phyloP scores from a whole-genome alignment of 2,113 vertebrate genomes.

The Mixornis gularis region DNA sequence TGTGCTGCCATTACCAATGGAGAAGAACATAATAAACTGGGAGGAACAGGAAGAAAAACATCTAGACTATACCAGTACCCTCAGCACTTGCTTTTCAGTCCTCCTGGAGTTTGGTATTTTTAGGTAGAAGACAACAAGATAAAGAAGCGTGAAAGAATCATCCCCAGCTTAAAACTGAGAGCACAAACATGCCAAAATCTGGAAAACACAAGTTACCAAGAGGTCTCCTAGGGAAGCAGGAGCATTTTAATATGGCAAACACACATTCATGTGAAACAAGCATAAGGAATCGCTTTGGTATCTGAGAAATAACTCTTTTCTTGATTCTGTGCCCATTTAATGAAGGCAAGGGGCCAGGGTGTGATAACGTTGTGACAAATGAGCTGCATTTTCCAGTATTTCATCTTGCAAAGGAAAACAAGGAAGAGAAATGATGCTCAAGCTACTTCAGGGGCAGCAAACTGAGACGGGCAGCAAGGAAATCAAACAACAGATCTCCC shows the following conservation, averaged over 20 bases:
- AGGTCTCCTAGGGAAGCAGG: constrained; percentile 7
- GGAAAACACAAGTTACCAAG: constrained; percentile 14
- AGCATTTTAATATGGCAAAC: constrained; percentile 26
- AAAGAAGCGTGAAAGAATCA: constrained; percentile 35
- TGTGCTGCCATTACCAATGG: background rate
- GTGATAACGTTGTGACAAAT: background rate
- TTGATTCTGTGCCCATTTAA: constrained; percentile 32
- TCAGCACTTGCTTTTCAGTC: background rate
- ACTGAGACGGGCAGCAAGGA: background rate
- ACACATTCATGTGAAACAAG: background rate
- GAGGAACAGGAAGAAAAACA: background rate
- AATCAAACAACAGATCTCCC: background rate
- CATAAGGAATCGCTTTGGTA: background rate
- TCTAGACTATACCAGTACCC: background rate
- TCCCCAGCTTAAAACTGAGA: background rate
- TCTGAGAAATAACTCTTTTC: background rate
- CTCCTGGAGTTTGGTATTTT: constrained; percentile 18
- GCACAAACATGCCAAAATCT: constrained; percentile 24
- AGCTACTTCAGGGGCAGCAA: background rate
- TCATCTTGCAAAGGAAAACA: constrained; percentile 7
- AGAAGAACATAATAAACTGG: background rate
- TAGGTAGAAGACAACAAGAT: constrained; percentile 48
- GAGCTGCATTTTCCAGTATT: background rate
- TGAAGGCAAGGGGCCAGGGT: constrained; percentile 16
- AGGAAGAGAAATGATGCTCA: background rate